Percentiles rank a stretch among this genome's conserved stretches.
These are phyloP conservation scores for Notechis scutatus DNA, from an alignment of 2,113 vertebrate species.

Conservation along the genomic window DNA sequence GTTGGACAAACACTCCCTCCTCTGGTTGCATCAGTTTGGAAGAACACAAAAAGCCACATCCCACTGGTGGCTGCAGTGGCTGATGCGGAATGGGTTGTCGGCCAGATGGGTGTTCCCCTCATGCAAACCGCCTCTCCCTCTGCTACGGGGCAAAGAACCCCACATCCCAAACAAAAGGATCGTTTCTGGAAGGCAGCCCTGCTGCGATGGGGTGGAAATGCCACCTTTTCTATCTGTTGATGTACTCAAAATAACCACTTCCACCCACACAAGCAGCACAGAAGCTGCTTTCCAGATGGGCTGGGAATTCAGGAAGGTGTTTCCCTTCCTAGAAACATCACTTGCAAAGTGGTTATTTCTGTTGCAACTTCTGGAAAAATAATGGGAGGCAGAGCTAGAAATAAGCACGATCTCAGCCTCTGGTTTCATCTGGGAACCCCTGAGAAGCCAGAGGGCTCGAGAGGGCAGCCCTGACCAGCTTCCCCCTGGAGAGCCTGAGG, in stretches of 20 bases:
- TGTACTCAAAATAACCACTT: not conserved
- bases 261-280: not conserved
- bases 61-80: not conserved
- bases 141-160: not conserved
- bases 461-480: constrained; percentile 6
- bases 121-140: not conserved
- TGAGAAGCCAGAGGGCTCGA: not conserved
- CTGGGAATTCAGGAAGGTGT: not conserved
- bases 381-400: not conserved
- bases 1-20: not conserved
- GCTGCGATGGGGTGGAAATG: not conserved
- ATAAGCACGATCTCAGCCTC: not conserved
- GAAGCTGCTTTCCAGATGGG: not conserved
- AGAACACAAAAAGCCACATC: not conserved
- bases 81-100: not conserved
- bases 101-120: not conserved
- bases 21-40: not conserved
- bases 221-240: not conserved
- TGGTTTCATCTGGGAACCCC: not conserved
- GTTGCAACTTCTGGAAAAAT: not conserved
- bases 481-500: no score
- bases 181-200: not conserved
- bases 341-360: not conserved
- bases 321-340: not conserved
- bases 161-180: not conserved